Conservation (phyloP, 2,888 invertebrate species). For the Gryllus longicercus region DNA sequence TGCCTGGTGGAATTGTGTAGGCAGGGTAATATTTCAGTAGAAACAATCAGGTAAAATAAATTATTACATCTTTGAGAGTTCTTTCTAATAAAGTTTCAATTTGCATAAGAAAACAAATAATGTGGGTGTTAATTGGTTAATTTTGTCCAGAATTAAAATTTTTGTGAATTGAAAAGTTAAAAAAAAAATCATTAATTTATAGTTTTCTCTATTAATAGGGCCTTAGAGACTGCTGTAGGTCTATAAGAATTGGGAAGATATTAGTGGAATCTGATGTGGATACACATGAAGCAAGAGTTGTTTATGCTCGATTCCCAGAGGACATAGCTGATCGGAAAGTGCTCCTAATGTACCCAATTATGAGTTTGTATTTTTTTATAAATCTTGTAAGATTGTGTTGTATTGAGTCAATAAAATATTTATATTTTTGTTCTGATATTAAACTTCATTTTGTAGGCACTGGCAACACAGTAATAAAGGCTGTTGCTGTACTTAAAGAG, state of each 20-base stretch:
- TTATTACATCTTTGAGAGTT: too few species aligned
- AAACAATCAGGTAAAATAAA: too few species aligned
- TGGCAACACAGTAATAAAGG: conserved; percentile 92
- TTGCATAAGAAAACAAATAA: too few species aligned
- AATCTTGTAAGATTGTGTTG: not conserved
- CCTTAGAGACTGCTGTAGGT: conserved; percentile 92
- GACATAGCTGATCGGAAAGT: conserved; percentile 86
- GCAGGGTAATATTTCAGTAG: too few species aligned
- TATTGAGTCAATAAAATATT: not conserved
- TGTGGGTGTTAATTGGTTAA: not conserved
- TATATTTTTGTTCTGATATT: not conserved
- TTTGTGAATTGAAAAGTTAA: not conserved
- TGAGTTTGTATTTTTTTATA: conserved; percentile 62
- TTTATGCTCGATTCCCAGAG: conserved; percentile 96
- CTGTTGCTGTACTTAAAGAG: conserved; percentile 89
- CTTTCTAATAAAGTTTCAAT: too few species aligned
- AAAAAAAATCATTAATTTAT: conserved; percentile 24
- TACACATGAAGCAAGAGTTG: conserved; percentile 93
- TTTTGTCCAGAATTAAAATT: not conserved
- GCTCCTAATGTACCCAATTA: conserved; percentile 96
- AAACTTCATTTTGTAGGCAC: conserved; percentile 56
- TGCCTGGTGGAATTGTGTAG: too few species aligned
- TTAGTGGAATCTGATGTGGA: conserved; percentile 94
- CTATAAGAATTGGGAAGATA: conserved; percentile 97
- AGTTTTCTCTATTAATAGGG: conserved; percentile 53